These are phyloP conservation scores for Micromesistius poutassou DNA, from an alignment of 2,797 vertebrate species.

Conservation along the genomic window DNA sequence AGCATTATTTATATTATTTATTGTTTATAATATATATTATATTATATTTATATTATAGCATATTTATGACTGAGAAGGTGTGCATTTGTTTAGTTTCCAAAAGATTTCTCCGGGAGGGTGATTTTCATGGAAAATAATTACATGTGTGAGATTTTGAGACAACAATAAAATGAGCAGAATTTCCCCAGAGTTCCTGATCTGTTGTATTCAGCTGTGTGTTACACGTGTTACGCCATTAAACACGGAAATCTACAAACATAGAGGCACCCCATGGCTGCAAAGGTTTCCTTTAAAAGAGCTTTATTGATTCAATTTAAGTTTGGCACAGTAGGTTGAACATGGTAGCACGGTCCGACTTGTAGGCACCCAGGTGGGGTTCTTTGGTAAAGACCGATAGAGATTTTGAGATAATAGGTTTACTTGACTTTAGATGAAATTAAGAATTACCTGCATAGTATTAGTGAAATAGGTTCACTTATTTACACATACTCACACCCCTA, in stretches of 20 bases:
- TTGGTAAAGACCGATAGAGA: constrained; percentile 57
- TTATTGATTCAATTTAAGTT: constrained; percentile 68
- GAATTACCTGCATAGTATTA: constrained; percentile 57
- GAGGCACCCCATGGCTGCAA: constrained; percentile 63
- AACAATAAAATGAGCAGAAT: background rate
- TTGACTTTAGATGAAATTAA: constrained; percentile 31
- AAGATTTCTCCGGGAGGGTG: background rate
- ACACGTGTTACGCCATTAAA: constrained; percentile 9
- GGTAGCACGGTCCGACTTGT: constrained; percentile 56
- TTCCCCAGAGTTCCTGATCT: background rate
- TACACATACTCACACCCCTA: constrained; percentile 38
- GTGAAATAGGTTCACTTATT: constrained; percentile 37
- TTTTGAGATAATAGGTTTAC: background rate
- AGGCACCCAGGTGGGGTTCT: constrained; percentile 70
- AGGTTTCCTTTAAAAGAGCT: constrained; percentile 62
- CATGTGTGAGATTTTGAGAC: background rate
- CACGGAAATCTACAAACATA: constrained; percentile 21
- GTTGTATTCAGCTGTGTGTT: constrained; percentile 3
- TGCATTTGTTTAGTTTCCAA: background rate
- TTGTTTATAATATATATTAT: too few species aligned
- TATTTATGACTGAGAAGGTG: background rate
- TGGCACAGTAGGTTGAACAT: constrained; percentile 64
- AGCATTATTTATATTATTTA: too few species aligned
- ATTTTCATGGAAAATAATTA: background rate
- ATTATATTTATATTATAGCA: too few species aligned